Percentiles rank a stretch among this genome's conserved stretches.
Conservation (phyloP, 2,888 invertebrate genomes). For the Carcina quercana region DNA sequence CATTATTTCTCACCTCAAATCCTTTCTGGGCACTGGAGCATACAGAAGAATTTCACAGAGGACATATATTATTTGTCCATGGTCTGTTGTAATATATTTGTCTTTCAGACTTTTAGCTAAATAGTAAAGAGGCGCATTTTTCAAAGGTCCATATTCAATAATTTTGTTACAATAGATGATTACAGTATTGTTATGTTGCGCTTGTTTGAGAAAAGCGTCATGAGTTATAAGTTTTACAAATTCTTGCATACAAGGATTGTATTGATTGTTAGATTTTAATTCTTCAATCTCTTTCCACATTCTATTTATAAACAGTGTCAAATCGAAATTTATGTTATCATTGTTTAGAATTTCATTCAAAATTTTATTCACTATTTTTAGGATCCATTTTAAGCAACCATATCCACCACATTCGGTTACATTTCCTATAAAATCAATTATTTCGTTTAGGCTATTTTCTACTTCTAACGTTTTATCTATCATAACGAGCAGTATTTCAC, state of each 20-base stretch:
- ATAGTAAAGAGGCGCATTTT: constrained; percentile 42
- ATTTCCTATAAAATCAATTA: constrained; percentile 40
- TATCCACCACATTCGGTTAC: constrained; percentile 62
- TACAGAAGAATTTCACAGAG: constrained; percentile 62
- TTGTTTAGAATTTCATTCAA: constrained; percentile 28
- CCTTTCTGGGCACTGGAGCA: constrained; percentile 65
- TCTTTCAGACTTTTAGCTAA: constrained; percentile 35
- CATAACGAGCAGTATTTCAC: constrained; percentile 37
- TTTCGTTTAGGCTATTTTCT: constrained; percentile 19
- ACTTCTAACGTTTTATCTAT: constrained; percentile 15
- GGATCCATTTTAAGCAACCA: constrained; percentile 54
- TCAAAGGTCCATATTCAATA: constrained; percentile 47
- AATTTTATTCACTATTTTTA: constrained; percentile 45
- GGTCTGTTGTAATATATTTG: constrained; percentile 22
- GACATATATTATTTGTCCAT: constrained; percentile 44
- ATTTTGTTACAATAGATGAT: constrained; percentile 46
- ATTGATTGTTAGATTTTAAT: constrained; percentile 58
- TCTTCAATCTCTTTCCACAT: constrained; percentile 63
- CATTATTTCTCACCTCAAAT: constrained; percentile 56
- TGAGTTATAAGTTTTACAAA: constrained; percentile 50
- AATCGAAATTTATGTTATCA: constrained; percentile 28
- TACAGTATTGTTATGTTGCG: constrained; percentile 42
- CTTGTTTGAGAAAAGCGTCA: constrained; percentile 30
- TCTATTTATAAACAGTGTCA: constrained; percentile 39
- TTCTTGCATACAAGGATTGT: constrained; percentile 50